phyloP scores from a whole-genome alignment of 2,113 vertebrate genomes.

The Lepidothrix coronata region DNA sequence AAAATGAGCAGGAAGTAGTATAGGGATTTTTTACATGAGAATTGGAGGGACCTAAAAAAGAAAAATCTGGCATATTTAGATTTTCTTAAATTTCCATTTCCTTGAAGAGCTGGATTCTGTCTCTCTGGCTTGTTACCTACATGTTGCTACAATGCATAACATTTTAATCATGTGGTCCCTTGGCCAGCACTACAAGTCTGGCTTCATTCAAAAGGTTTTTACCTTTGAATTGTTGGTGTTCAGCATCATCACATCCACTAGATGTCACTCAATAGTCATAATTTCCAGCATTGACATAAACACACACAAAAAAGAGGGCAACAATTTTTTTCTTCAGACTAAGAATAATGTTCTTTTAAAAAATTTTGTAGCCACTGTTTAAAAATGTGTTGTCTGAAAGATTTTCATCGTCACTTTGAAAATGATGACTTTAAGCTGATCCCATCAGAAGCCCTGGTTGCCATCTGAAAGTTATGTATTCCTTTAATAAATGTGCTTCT shows the following conservation, averaged over 20 bases:
- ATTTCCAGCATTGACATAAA: not conserved
- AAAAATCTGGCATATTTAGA: not conserved
- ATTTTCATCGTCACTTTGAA: not conserved
- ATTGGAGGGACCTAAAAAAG: not conserved
- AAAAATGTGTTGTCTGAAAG: not conserved
- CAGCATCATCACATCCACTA: conserved; percentile 51
- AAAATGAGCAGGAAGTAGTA: not conserved
- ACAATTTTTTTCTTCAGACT: not conserved
- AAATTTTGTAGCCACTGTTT: not conserved
- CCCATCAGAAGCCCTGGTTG: not conserved
- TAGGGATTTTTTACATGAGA: not conserved
- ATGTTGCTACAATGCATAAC: not conserved
- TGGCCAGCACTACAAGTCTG: not conserved
- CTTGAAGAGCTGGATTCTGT: not conserved
- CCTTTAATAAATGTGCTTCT: not conserved
- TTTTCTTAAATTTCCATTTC: not conserved
- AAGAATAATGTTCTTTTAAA: not conserved
- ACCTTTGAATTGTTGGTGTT: not conserved
- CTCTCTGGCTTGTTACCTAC: not conserved
- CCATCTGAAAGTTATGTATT: not conserved
- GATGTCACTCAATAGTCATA: conserved; percentile 70
- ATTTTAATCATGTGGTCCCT: not conserved
- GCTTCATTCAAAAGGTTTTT: not conserved
- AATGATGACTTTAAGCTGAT: not conserved
- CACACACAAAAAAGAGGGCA: not conserved